phyloP scores from a whole-genome alignment of 1,140 invertebrate species.

The Phthorimaea operculella region DNA sequence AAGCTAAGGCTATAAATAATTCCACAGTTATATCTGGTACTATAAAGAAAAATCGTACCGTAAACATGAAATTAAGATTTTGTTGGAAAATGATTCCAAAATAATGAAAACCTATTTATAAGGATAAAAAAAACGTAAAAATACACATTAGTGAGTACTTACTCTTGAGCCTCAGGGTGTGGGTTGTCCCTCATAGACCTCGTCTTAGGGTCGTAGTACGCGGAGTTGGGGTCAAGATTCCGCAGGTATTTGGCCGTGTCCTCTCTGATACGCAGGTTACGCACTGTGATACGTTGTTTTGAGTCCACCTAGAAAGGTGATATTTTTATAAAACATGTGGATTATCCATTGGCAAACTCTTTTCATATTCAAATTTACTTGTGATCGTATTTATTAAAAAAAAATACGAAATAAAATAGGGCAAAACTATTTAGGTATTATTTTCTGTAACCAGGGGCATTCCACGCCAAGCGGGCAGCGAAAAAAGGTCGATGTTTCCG shows the following conservation, averaged over 20 bases:
- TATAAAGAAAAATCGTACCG: no score
- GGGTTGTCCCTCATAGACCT: conserved; percentile 99
- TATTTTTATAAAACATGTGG: no score
- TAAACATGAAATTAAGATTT: no score
- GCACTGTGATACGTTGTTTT: conserved; percentile 97
- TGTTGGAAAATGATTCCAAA: no score
- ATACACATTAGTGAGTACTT: conserved; percentile 35
- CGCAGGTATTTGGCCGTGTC: conserved; percentile 99
- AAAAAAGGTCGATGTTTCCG: no score
- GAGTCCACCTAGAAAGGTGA: conserved; percentile 82
- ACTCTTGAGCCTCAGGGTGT: conserved; percentile 81
- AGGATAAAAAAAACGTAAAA: no score
- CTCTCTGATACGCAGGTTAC: conserved; percentile 97
- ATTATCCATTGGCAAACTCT: background rate
- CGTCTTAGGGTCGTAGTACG: conserved; percentile 99
- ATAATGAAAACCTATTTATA: no score
- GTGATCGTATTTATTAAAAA: conserved; percentile 8
- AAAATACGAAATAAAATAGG: background rate
- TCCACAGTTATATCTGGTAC: no score
- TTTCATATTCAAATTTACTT: background rate
- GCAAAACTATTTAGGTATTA: conserved; percentile 6
- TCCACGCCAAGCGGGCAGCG: no score
- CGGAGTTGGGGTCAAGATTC: conserved; percentile 96
- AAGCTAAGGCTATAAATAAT: no score
- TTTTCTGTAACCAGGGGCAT: no score